phyloP scores from a whole-genome alignment of 1,140 invertebrate genomes.

The Plectrocnemia conspersa region DNA sequence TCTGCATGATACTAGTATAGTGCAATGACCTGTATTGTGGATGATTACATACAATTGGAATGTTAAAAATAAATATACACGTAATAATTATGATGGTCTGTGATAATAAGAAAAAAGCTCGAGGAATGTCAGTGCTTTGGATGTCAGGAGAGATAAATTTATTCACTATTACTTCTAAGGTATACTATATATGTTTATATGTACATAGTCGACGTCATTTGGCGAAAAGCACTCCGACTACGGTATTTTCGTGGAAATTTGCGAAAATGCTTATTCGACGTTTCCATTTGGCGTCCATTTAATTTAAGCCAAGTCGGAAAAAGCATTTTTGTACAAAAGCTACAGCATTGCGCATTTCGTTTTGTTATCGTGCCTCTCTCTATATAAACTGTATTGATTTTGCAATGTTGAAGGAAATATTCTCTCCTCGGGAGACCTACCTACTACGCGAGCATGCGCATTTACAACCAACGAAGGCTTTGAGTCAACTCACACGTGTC shows the following conservation, averaged over 20 bases:
- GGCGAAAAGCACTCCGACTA: too few species aligned
- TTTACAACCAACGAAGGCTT: too few species aligned
- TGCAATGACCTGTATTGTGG: too few species aligned
- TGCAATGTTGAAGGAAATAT: slow-evolving; percentile 34
- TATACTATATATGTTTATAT: too few species aligned
- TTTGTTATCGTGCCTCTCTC: slow-evolving; percentile 24
- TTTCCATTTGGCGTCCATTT: not conserved
- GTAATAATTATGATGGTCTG: too few species aligned
- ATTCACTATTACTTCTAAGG: not conserved
- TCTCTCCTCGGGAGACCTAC: slow-evolving; percentile 14
- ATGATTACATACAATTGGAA: too few species aligned
- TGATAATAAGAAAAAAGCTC: too few species aligned
- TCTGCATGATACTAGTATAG: too few species aligned
- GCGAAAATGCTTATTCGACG: not conserved
- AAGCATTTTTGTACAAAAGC: slow-evolving; percentile 25
- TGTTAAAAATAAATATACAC: too few species aligned
- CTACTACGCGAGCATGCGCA: slow-evolving; percentile 29
- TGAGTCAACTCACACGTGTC: too few species aligned
- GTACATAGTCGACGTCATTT: too few species aligned
- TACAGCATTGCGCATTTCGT: slow-evolving; percentile 31
- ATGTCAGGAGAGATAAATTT: not conserved
- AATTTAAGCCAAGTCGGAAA: slow-evolving; percentile 10
- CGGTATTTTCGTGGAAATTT: not conserved
- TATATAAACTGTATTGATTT: slow-evolving; percentile 32
- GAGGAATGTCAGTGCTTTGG: too few species aligned